Conservation (phyloP, 2,797 vertebrate genomes). For the Siniperca obscura region DNA sequence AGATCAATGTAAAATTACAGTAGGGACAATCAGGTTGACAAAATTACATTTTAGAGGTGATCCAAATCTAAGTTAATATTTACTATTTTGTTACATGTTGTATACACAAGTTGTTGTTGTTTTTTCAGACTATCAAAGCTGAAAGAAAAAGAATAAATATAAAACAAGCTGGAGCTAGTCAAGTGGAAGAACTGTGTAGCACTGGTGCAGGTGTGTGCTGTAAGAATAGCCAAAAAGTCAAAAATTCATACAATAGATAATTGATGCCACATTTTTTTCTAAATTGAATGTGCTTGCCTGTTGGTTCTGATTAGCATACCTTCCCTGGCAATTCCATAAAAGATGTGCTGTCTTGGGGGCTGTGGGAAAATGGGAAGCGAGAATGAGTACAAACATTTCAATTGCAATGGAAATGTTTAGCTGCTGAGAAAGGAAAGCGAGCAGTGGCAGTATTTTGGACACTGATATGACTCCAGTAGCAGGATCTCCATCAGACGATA, state of each 20-base stretch:
- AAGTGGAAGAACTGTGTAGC: background rate
- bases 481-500: background rate
- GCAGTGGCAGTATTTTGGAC: background rate
- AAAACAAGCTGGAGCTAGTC: background rate
- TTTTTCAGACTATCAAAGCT: background rate
- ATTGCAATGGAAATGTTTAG: background rate
- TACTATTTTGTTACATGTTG: no score
- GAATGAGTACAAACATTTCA: background rate
- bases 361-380: no score
- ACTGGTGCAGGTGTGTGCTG: background rate
- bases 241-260: background rate
- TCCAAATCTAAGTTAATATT: no score
- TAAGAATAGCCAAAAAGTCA: background rate
- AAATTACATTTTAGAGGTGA: no score
- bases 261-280: background rate
- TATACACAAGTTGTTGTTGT: no score
- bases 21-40: no score
- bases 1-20: no score
- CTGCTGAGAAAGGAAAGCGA: background rate
- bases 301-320: slow-evolving; percentile 13
- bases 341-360: background rate
- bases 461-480: background rate
- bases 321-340: background rate
- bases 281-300: background rate
- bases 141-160: background rate